Evolutionary conservation across 1,140 invertebrate genomes (phyloP).

Genomic region (Drosophila ambigua): DNA sequence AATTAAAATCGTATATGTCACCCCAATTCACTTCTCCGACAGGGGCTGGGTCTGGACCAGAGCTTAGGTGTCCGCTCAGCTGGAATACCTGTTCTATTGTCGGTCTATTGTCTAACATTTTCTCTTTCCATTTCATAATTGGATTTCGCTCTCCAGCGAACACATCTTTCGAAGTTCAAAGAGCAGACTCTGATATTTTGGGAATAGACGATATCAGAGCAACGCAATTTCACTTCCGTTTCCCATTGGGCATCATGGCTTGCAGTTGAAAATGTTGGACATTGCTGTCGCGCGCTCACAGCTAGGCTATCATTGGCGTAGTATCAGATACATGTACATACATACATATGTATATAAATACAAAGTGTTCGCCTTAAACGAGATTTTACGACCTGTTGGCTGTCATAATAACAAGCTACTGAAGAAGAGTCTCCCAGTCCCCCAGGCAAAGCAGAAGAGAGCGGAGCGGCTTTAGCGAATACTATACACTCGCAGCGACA

Average conservation of each 20-base stretch:
- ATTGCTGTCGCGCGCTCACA: slow-evolving; percentile 16
- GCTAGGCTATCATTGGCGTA: slow-evolving; percentile 24
- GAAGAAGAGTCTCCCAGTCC: slow-evolving; percentile 29
- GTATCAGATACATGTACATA: no score
- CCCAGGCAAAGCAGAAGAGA: slow-evolving; percentile 7
- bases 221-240: slow-evolving; percentile 53
- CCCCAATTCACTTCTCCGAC: slow-evolving; percentile 43
- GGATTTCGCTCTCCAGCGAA: slow-evolving; percentile 31
- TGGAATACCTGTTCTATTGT: slow-evolving; percentile 63
- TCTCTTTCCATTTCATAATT: slow-evolving; percentile 19
- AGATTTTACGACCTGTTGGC: slow-evolving; percentile 74
- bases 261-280: slow-evolving; percentile 31
- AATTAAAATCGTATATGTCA: slow-evolving; percentile 73
- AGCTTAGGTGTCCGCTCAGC: slow-evolving; percentile 14
- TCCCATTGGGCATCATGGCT: slow-evolving; percentile 17
- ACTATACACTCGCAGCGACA: no score
- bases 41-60: slow-evolving; percentile 13
- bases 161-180: neutral
- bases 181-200: slow-evolving; percentile 39
- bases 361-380: slow-evolving; percentile 38
- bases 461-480: slow-evolving; percentile 8
- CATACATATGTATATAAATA: neutral
- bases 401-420: slow-evolving; percentile 78
- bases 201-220: slow-evolving; percentile 31
- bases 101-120: slow-evolving; percentile 2